Conservation (phyloP, 2,888 invertebrate species). For the Drosophila mimetica region DNA sequence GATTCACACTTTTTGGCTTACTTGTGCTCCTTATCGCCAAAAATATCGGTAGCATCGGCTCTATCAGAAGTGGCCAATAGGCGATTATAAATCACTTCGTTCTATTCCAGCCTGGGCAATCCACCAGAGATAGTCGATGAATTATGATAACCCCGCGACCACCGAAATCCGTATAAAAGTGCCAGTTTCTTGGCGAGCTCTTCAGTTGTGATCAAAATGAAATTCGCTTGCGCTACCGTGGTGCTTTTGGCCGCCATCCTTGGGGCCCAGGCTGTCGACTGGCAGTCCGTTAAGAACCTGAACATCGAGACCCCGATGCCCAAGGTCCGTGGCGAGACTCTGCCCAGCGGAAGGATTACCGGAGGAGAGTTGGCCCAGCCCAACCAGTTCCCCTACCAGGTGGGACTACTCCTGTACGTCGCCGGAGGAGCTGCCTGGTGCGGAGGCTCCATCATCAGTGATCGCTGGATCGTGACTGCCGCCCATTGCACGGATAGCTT, state of each 20-base stretch:
- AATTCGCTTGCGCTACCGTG: slow-evolving; percentile 56
- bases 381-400: slow-evolving; percentile 81
- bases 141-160: slow-evolving; percentile 30
- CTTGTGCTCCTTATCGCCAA: slow-evolving; percentile 17
- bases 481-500: slow-evolving; percentile 80
- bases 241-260: slow-evolving; percentile 53
- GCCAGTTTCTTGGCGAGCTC: slow-evolving; percentile 5
- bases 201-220: slow-evolving; percentile 57
- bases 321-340: slow-evolving; percentile 19
- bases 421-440: slow-evolving; percentile 71
- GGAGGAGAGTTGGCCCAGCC: slow-evolving; percentile 67
- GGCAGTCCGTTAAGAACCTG: slow-evolving; percentile 54
- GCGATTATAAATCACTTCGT: slow-evolving; percentile 36
- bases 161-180: slow-evolving; percentile 52
- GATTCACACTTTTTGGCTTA: slow-evolving; percentile 7
- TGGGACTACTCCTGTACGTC: slow-evolving; percentile 69
- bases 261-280: slow-evolving; percentile 61
- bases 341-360: slow-evolving; percentile 75
- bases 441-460: slow-evolving; percentile 80
- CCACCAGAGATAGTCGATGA: slow-evolving; percentile 49
- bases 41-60: slow-evolving; percentile 41
- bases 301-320: slow-evolving; percentile 49
- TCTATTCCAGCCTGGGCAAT: slow-evolving; percentile 21
- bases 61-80: slow-evolving; percentile 19
- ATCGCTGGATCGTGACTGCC: slow-evolving; percentile 80